Evolutionary conservation across 2,888 invertebrate genomes (phyloP).

Genomic region (Dichetophora obliterata): DNA sequence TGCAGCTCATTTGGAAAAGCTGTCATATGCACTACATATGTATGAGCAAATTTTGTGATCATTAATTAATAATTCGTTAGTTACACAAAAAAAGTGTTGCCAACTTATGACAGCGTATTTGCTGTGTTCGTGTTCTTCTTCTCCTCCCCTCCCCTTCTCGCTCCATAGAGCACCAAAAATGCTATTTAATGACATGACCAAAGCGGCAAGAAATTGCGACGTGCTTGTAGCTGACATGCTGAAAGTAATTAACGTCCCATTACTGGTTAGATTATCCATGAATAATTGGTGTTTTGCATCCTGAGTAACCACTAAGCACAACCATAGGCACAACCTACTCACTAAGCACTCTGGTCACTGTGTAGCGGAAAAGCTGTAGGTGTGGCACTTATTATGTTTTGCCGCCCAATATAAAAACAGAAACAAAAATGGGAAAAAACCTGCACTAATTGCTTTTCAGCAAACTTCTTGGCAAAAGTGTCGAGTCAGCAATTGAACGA

Average conservation of each 20-base stretch:
- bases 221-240: constrained; percentile 57
- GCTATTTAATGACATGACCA: constrained; percentile 12
- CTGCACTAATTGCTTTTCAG: constrained; percentile 64
- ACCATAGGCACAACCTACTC: constrained; percentile 1
- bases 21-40: constrained; percentile 28
- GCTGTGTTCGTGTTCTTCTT: background rate
- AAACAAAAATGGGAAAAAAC: constrained; percentile 47
- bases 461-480: constrained; percentile 25
- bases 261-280: constrained; percentile 69
- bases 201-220: constrained; percentile 13
- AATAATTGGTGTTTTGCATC: constrained; percentile 64
- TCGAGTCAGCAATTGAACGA: constrained; percentile 46
- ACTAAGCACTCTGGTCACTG: constrained; percentile 41
- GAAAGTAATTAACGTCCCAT: constrained; percentile 69
- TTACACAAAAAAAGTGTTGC: constrained; percentile 13
- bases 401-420: constrained; percentile 44
- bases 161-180: background rate
- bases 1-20: background rate
- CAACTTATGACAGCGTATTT: constrained; percentile 19
- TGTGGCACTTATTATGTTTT: constrained; percentile 47
- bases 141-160: background rate
- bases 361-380: constrained; percentile 51
- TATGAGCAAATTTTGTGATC: constrained; percentile 8
- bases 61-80: constrained; percentile 25
- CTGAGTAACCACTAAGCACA: constrained; percentile 25